Conservation (phyloP, 1,140 invertebrate species). For the Temnothorax nylanderi region DNA sequence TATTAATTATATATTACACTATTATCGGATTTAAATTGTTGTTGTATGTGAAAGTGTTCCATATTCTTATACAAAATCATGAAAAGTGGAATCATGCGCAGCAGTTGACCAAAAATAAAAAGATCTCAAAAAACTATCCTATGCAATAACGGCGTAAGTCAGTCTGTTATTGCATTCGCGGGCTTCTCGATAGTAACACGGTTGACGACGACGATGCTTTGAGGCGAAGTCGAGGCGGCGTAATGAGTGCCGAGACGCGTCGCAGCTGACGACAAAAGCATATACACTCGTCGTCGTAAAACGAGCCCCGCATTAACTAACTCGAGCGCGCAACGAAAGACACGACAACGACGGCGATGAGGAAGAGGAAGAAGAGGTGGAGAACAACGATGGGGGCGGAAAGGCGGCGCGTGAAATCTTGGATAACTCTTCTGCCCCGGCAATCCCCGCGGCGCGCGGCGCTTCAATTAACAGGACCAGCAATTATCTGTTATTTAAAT, state of each 20-base stretch:
- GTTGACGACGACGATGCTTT: slow-evolving; percentile 36
- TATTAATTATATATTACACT: background rate
- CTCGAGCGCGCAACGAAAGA: slow-evolving; percentile 54
- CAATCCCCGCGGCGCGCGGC: slow-evolving; percentile 77
- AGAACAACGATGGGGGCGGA: slow-evolving; percentile 43
- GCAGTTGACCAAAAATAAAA: background rate
- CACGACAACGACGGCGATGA: slow-evolving; percentile 28
- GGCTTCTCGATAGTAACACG: slow-evolving; percentile 9
- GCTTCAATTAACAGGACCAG: slow-evolving; percentile 83
- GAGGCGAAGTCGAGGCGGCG: slow-evolving; percentile 44
- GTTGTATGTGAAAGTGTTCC: background rate
- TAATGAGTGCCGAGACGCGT: slow-evolving; percentile 53
- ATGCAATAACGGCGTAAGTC: slow-evolving; percentile 22
- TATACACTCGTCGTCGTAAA: slow-evolving; percentile 55
- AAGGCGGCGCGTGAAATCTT: slow-evolving; percentile 77
- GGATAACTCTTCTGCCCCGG: slow-evolving; percentile 75
- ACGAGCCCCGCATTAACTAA: slow-evolving; percentile 57
- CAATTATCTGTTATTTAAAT: slow-evolving; percentile 85
- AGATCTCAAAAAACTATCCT: slow-evolving; percentile 17
- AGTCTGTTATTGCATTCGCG: slow-evolving; percentile 20
- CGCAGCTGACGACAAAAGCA: slow-evolving; percentile 57
- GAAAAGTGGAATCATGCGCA: background rate
- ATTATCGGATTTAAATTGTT: background rate
- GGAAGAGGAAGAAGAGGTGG: background rate
- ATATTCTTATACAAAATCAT: background rate